Evolutionary conservation across 2,113 vertebrate species (phyloP), one percentile per base, ranked within the genome.

Genomic region (Uria aalge): DNA sequence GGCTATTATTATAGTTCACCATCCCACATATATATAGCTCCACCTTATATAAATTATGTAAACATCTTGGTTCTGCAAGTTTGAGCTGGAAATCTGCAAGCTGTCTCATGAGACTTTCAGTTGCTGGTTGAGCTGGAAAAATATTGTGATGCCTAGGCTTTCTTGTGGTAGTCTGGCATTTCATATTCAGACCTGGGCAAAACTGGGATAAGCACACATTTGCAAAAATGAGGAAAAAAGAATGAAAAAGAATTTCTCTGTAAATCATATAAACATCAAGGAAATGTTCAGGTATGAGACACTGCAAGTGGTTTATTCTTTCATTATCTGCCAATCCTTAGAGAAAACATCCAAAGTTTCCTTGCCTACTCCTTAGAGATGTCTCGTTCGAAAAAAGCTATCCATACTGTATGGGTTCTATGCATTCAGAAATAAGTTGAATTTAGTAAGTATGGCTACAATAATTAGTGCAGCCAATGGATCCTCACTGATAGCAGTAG

Each of bases 121-220:
- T 67, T 91, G 66, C 66, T 73, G 13, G 34, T 53, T 91, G 34
- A 74, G 48, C 24, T 92, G 41, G 48, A 79, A 85, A 89, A 66
- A 30, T 43, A 71, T 6, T 88, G 66, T 16, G 47, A 81, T 67
- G 56, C 53, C 17, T 68, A 16, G 24, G 45, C 91, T 97, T 96
- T 95, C 80, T 94, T 94, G 95, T 95, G 95, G 95, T 91, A 95
- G 73, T 41, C 45, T 82, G 73, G 88, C 53, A 82, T 81, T 73
- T 91, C 64, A 67, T 52, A 57, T 66, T 94, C 94, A 95, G 80
- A 91, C 45, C 83, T n/a, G 57, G 91, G 67, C 78, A 96, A 85
- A 88, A 89, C 27, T 14, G 29, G 60, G 88, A 84, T 83, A 21
- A 78, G 55, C 14, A 59, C 9, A 47, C 9, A 67, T 69, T 91